Evolutionary conservation across 2,888 invertebrate genomes (phyloP).

Genomic region (Chamaedrilus cognettii): DNA sequence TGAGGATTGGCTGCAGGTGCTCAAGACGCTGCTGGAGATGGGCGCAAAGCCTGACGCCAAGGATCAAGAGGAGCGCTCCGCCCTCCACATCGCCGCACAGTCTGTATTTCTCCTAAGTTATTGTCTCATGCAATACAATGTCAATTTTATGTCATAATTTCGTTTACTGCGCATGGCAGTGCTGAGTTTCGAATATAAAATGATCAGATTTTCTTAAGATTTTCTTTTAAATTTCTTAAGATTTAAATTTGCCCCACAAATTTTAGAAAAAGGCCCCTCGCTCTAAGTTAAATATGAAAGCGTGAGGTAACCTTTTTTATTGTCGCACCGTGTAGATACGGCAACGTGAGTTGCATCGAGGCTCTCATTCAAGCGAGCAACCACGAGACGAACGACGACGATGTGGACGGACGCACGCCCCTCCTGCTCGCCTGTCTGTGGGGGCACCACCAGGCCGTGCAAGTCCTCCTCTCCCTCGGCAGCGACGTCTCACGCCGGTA

Average conservation of each 20-base stretch:
- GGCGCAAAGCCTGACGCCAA: constrained; percentile 37
- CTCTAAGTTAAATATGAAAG: too few species aligned
- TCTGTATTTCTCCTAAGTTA: too few species aligned
- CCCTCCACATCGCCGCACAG: constrained; percentile 42
- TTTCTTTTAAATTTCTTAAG: too few species aligned
- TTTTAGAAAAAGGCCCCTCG: too few species aligned
- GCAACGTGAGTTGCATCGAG: constrained; percentile 39
- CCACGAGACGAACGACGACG: constrained; percentile 42
- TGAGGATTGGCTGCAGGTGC: too few species aligned
- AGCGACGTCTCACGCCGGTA: constrained; percentile 39
- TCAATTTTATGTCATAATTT: too few species aligned
- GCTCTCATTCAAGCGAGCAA: constrained; percentile 36
- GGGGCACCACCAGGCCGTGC: constrained; percentile 40
- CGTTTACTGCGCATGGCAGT: too few species aligned
- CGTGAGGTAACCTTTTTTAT: too few species aligned
- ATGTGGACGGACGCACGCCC: constrained; percentile 42
- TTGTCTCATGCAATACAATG: too few species aligned
- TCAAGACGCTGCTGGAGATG: constrained; percentile 35
- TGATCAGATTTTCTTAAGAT: too few species aligned
- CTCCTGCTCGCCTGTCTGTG: constrained; percentile 39
- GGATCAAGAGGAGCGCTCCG: constrained; percentile 41
- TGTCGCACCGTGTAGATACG: constrained; percentile 35
- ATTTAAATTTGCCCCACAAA: too few species aligned
- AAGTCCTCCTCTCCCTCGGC: constrained; percentile 37
- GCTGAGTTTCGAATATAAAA: too few species aligned